These are phyloP conservation scores for Dufourea novaeangliae DNA, from an alignment of 1,140 invertebrate species.

Conservation along the genomic window DNA sequence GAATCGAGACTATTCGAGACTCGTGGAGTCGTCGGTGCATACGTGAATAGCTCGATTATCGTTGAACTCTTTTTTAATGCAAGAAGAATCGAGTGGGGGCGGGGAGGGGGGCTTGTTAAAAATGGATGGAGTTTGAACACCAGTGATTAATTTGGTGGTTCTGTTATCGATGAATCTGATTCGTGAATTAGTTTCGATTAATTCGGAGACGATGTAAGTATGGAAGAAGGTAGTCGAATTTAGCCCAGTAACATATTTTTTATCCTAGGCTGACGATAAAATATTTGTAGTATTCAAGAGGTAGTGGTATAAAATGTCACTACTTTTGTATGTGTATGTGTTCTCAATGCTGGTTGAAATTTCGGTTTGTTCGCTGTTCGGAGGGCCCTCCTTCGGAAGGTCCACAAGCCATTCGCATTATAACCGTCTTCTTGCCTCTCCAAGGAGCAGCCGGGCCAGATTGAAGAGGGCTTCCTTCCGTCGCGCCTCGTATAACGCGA, in stretches of 20 bases:
- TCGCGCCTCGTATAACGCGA: conserved; percentile 65
- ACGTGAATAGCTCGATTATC: too few relatives aligned
- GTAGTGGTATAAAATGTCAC: too few relatives aligned
- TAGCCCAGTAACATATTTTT: too few relatives aligned
- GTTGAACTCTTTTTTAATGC: conserved; percentile 18
- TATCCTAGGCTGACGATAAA: too few relatives aligned
- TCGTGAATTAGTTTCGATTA: conserved; percentile 24
- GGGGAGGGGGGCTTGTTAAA: not conserved
- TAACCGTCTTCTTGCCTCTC: conserved; percentile 52
- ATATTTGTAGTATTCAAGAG: too few relatives aligned
- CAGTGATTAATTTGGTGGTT: conserved; percentile 30
- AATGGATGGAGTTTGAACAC: not conserved
- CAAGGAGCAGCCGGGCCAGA: conserved; percentile 50
- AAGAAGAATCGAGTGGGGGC: conserved; percentile 7
- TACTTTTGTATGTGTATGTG: too few relatives aligned
- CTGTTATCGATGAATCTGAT: conserved; percentile 9
- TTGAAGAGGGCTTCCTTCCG: conserved; percentile 63
- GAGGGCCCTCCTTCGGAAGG: conserved; percentile 25
- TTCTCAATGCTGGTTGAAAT: not conserved
- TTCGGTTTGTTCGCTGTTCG: conserved; percentile 50
- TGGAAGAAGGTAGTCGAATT: too few relatives aligned
- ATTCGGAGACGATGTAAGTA: conserved; percentile 8
- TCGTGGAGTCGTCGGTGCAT: not conserved
- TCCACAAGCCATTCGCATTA: conserved; percentile 44
- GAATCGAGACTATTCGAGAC: too few relatives aligned